Percentiles rank a stretch among this genome's conserved stretches.
Conservation (phyloP, 2,113 vertebrate species). For the Leuciscus idus region DNA sequence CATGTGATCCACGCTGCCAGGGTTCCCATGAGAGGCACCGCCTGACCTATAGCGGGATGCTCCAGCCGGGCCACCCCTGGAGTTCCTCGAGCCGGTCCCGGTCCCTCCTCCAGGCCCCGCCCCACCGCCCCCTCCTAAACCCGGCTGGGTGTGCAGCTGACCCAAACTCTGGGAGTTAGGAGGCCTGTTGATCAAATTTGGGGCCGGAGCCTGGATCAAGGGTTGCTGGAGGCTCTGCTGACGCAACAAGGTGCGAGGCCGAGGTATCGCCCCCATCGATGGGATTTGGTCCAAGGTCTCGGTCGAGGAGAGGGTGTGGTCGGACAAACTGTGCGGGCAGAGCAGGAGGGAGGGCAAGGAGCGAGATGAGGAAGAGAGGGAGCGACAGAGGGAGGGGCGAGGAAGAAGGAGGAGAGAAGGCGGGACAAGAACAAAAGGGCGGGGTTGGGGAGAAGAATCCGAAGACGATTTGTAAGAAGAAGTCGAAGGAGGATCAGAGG, state of each 20-base stretch:
- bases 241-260: constrained; percentile 91
- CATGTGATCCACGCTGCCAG: constrained; percentile 98
- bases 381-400: constrained; percentile 70
- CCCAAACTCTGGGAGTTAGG: constrained; percentile 96
- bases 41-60: constrained; percentile 82
- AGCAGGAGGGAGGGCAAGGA: constrained; percentile 76
- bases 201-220: constrained; percentile 85
- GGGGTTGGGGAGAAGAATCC: constrained; percentile 60
- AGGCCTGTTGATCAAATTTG: constrained; percentile 83
- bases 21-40: constrained; percentile 80
- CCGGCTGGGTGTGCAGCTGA: constrained; percentile 84
- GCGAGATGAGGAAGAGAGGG: constrained; percentile 68
- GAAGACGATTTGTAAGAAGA: constrained; percentile 62
- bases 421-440: constrained; percentile 70
- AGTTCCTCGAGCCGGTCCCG: constrained; percentile 68
- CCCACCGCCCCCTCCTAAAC: constrained; percentile 76
- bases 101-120: constrained; percentile 73
- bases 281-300: constrained; percentile 95
- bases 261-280: constrained; percentile 74
- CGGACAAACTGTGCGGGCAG: constrained; percentile 88
- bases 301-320: constrained; percentile 87
- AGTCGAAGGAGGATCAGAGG: constrained; percentile 52
- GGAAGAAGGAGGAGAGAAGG: constrained; percentile 79
- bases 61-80: constrained; percentile 80
- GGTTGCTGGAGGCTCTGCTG: constrained; percentile 98